A percentile compares a stretch with the other conserved stretches of the same genome.
Evolutionary conservation across 2,113 vertebrate species (phyloP).

Genomic region (Gymnarchus niloticus): DNA sequence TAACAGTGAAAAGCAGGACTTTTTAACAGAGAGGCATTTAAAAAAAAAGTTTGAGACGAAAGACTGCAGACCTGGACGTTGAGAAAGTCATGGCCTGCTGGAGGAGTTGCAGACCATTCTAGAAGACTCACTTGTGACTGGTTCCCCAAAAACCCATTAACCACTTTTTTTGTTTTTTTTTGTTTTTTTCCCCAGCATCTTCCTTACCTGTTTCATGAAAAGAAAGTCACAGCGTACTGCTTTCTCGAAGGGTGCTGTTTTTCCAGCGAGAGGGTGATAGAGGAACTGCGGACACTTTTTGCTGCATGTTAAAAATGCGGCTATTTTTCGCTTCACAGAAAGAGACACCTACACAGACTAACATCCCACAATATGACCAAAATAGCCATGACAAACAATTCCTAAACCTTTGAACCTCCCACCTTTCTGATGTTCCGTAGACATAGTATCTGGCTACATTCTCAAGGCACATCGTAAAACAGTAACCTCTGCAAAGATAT

Average conservation of each 20-base stretch:
- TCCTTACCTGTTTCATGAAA: background rate
- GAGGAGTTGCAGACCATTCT: background rate
- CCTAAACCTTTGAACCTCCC: constrained; percentile 13
- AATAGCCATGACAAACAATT: constrained; percentile 8
- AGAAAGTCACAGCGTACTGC: background rate
- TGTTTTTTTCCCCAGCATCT: background rate
- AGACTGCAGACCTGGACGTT: background rate
- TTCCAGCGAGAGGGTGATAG: background rate
- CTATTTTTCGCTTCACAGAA: background rate
- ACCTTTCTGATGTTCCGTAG: constrained; percentile 12
- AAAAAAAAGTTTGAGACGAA: background rate
- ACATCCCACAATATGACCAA: background rate
- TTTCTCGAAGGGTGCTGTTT: background rate
- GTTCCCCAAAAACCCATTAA: background rate
- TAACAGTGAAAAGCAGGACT: background rate
- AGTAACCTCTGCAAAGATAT: background rate
- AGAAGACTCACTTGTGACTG: background rate
- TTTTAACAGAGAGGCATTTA: background rate
- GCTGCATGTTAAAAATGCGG: background rate
- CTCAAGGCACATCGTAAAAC: background rate
- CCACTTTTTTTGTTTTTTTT: too few relatives aligned
- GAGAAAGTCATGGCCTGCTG: background rate
- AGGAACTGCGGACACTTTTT: background rate
- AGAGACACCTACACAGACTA: background rate
- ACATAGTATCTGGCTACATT: background rate